These are phyloP conservation scores for Sanderia malayensis DNA, from an alignment of 30 jellyfish, hydroid and myxozoan species.

Conservation along the genomic window DNA sequence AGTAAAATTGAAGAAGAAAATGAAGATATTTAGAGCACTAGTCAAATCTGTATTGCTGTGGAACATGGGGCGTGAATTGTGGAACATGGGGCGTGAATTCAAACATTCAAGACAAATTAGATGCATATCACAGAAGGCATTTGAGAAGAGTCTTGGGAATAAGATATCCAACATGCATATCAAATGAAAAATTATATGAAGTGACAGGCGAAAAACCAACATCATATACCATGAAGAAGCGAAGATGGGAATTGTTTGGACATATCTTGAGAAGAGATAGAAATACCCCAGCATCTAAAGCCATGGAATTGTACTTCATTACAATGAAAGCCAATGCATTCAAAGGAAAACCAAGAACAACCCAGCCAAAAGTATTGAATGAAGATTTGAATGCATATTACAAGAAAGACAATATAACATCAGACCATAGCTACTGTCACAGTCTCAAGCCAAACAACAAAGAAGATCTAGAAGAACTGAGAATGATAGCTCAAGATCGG, in stretches of 20 bases:
- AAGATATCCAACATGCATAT: slow-evolving; percentile 27
- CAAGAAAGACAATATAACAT: slow-evolving; percentile 27
- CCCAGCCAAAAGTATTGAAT: slow-evolving; percentile 22
- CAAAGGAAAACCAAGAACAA: slow-evolving; percentile 28
- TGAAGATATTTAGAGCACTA: slow-evolving; percentile 26
- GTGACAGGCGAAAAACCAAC: slow-evolving; percentile 38
- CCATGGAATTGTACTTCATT: slow-evolving; percentile 43
- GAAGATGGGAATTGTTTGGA: slow-evolving; percentile 40
- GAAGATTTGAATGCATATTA: slow-evolving; percentile 35
- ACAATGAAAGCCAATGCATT: neutral
- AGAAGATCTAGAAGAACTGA: slow-evolving; percentile 40
- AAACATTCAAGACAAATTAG: slow-evolving; percentile 31
- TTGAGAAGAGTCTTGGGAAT: slow-evolving; percentile 26
- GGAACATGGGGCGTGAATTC: slow-evolving; percentile 45
- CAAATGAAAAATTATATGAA: slow-evolving; percentile 33
- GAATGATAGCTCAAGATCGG: slow-evolving; percentile 41
- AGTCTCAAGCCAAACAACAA: slow-evolving; percentile 29
- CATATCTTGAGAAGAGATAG: slow-evolving; percentile 43
- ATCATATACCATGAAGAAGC: slow-evolving; percentile 32
- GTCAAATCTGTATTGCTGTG: slow-evolving; percentile 36
- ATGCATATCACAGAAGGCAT: slow-evolving; percentile 31
- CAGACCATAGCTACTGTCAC: slow-evolving; percentile 40
- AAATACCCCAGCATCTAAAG: slow-evolving; percentile 26
- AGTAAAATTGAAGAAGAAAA: slow-evolving; percentile 17
- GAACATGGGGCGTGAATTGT: too few relatives aligned